Evolutionary conservation across 2,113 vertebrate genomes (phyloP), one percentile per base, ranked within the genome.

Genomic region (Aldabrachelys gigantea): DNA sequence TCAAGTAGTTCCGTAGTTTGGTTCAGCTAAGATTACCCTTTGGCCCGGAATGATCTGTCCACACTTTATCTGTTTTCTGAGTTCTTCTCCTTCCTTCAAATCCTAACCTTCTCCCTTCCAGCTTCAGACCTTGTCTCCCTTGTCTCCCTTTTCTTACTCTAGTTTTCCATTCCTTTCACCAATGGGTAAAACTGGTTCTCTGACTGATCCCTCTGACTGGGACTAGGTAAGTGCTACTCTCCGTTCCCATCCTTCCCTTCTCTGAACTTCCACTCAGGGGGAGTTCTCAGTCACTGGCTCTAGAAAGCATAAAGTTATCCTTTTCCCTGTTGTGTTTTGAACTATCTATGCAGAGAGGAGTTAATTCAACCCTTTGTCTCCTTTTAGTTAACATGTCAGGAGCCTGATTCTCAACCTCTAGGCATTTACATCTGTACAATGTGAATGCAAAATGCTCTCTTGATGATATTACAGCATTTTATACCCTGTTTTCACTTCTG

Each of bases 381-480:
- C 44, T 75, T 75, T 75, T 75, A 75, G 38, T 41, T 75, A 24
- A 24, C 21, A 75, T 65, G 7, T 44, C 38, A 75, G 72, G 24
- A 75, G 21, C 72, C 11, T 75, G 72, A 44, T 75, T 75, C 38
- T 41, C 38, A 94, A 80, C 90, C 92, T 97, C 93, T 94, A 95
- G 87, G 21, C 31, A 4, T 82, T 91, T 53, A 5, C 35, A 41
- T 31, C 57, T 52, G 56, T 89, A 92, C 94, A 84, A 19, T 78
- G 17, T 75, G 38, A 75, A 25, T 44, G 10, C 72, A 75, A 75
- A 75, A 44, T 94, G 92, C 91, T 96, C 89, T 83, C 87, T 95
- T 85, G 90, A 93, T 27, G 93, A 88, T 95, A 88, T 79, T 85
- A 89, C 89, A 93, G 75, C 57, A 6, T 91, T 97, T 96, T 93